Conservation (phyloP, 1,140 invertebrate genomes). For the Lepidurus packardi region DNA sequence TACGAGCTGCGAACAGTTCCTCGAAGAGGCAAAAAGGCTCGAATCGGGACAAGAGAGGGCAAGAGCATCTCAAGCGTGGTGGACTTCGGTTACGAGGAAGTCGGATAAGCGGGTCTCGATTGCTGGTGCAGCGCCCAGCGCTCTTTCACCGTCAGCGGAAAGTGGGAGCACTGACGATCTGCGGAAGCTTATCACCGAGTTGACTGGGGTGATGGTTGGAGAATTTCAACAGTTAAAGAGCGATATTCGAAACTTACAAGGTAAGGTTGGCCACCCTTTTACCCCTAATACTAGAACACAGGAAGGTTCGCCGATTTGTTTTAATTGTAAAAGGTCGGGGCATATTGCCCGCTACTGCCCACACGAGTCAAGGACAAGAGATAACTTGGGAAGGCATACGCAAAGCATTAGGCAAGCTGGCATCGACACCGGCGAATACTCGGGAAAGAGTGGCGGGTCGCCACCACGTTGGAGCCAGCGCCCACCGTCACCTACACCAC, state of each 20-base stretch:
- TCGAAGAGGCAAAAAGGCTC: background rate
- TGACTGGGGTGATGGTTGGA: background rate
- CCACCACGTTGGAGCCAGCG: too few relatives aligned
- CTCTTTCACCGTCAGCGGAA: background rate
- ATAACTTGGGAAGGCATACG: background rate
- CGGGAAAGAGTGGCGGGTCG: too few relatives aligned
- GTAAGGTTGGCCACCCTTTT: background rate
- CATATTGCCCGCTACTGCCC: background rate
- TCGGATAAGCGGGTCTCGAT: background rate
- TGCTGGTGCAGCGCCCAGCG: background rate
- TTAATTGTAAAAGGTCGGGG: background rate
- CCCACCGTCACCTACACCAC: too few relatives aligned
- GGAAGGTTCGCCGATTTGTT: background rate
- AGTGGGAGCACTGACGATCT: background rate
- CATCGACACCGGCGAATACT: too few relatives aligned
- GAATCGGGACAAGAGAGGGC: background rate
- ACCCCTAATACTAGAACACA: background rate
- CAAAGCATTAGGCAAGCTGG: background rate
- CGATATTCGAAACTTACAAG: background rate
- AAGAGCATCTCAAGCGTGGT: background rate
- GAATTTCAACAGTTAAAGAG: background rate
- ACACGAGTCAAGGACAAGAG: background rate
- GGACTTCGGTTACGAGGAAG: background rate
- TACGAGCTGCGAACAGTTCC: background rate
- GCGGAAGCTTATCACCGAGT: background rate